Base-by-base conservation (phyloP, 2,888 invertebrate species). In the Agrotis exclamationis region DNA sequence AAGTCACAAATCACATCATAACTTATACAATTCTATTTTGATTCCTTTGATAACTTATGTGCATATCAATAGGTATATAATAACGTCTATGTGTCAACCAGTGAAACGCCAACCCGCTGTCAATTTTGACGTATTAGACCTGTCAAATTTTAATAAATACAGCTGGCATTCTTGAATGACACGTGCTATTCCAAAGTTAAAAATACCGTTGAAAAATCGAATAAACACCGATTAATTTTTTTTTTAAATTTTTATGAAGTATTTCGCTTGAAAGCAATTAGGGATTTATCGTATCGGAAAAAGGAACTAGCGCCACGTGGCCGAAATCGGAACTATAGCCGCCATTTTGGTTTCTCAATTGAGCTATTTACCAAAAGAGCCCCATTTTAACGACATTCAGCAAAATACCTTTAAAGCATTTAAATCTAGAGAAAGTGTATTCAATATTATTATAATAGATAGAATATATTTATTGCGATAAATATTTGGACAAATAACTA, bases 1-100 rank as follows among this genome's bases (percentile, higher is more conserved):
- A 44, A 9, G 64, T 74, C 74, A 63, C 74, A 71, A 71, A 63
- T 62, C 18, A 16, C 18, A 28, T 28, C 18, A 11, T n/a, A 22
- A 39, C 11, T 7, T 7, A 9, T n/a, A 4, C 22, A 16, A 14
- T 4, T 22, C 11, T 20, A 44, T 39, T 0, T 9, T 16, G 9
- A 39, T 11, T 14, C 47, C 9, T 50, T 13, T 71, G 50, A 20
- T 45, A 13, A 14, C 18, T 9, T 72, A 48, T 57, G 14, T 58
- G 20, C 20, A 48, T 48, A 69, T 70, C 33, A 57, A 54, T 54
- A 54, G n/a, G 11, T 28, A 18, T 54, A 18, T 28, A n/a, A 33
- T 33, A n/a, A 54, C 28, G 28, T 28, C 18, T 54, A 20, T 50
- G 5, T 28, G 28, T 33, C 39, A 39, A 39, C 39, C 11, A 39